Evolutionary conservation across 2,797 vertebrate genomes (phyloP).

Genomic region (Poeciliopsis gracilis): DNA sequence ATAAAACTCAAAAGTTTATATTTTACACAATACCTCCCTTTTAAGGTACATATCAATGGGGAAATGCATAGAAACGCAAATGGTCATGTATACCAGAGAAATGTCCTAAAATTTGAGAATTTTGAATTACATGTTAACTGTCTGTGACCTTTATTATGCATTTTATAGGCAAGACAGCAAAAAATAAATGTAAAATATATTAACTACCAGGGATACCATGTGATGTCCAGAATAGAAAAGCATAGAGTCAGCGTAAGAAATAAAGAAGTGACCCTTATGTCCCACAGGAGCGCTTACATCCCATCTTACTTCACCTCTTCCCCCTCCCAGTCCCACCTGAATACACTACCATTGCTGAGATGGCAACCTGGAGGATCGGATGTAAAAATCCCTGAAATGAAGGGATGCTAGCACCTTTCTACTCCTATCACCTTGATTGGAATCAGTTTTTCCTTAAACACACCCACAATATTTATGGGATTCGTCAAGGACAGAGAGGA

Average conservation of each 20-base stretch:
- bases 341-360: conserved; percentile 71
- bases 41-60: not conserved
- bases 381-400: conserved; percentile 66
- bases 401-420: conserved; percentile 38
- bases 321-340: conserved; percentile 61
- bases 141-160: conserved; percentile 52
- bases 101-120: not conserved
- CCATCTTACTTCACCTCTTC: conserved; percentile 26
- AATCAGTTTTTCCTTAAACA: conserved; percentile 73
- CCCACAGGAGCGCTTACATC: conserved; percentile 68
- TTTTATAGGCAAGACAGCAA: conserved; percentile 31
- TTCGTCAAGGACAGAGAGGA: conserved; percentile 69
- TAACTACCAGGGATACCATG: conserved; percentile 14
- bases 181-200: conserved; percentile 47
- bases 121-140: conserved; percentile 8
- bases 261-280: conserved; percentile 79
- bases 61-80: not conserved
- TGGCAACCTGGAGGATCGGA: conserved; percentile 58
- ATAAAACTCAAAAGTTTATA: no score
- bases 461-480: conserved; percentile 67
- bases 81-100: not conserved
- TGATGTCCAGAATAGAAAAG: conserved; percentile 40
- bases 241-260: conserved; percentile 56
- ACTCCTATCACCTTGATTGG: conserved; percentile 74
- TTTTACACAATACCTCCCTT: no score